Evolutionary conservation across 1,140 invertebrate species (phyloP), one percentile per base, ranked within the genome.

Genomic region (Atta texana): DNA sequence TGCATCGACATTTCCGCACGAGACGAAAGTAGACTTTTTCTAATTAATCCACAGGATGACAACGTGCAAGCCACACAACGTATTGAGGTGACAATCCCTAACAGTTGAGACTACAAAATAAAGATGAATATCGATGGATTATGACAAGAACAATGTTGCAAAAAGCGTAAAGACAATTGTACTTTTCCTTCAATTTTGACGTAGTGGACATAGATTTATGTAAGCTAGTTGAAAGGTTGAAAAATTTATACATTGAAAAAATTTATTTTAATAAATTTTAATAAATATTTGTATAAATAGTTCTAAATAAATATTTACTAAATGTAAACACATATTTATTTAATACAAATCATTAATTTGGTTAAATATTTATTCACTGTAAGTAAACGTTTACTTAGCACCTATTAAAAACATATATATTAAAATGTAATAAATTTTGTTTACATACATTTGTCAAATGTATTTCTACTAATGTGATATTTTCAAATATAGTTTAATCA

Each of bases 21-120:
- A 78, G 57, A 69, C 86, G 74, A 81, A 90, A 90, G 74, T 87
- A 81, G 53, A 85, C 81, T 80, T 63, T 84, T 76, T 72, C 66
- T 84, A 88, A 87, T 90, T 90, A 88, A 80, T 78, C 55, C 78
- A 18, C 64, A 51, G 39, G 4, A 18, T 53, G 84, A 75, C 63
- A 74, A 12, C 21, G 51, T 14, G 71, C 12, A 66, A 6, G 34
- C 55, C 28, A 21, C 21, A 24, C 53, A 74, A 74, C n/a, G 34
- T 84, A 24, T 34, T 61, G 55, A 84, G 39, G 80, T 84, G 80
- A 84, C 69, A 84, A 61, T 28, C 24, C 24, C 39, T 61, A 72
- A 84, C 80, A 84, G 63, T 75, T 61, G 80, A 61, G 55, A 69
- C 28, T 68, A 31, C 49, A 18, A n/a, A 4, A 59, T 69, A 84